A percentile compares a stretch with the other conserved stretches of the same genome.
These are phyloP conservation scores for Sericinus montela DNA, from an alignment of 2,888 invertebrate genomes.

Conservation along the genomic window DNA sequence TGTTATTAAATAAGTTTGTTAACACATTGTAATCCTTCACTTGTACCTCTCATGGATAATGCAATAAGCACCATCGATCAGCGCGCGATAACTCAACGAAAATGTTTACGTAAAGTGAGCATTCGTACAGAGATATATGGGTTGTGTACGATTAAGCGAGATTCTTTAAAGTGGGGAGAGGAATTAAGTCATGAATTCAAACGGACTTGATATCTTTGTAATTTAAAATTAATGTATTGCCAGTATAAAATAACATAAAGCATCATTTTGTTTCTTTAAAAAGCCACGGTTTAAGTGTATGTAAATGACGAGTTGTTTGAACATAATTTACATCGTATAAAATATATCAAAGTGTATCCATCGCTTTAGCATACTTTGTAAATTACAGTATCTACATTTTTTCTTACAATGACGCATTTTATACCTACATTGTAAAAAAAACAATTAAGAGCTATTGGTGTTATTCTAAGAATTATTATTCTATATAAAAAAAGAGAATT, in stretches of 20 bases:
- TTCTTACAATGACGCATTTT: too few species aligned
- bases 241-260: conserved; percentile 13
- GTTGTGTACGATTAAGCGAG: conserved; percentile 7
- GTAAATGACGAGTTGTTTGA: conserved; percentile 6
- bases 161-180: conserved; percentile 10
- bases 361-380: too few species aligned
- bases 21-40: conserved; percentile 14
- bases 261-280: conserved; percentile 14
- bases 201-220: conserved; percentile 13
- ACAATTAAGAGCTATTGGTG: too few species aligned
- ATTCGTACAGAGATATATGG: conserved; percentile 17
- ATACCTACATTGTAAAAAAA: too few species aligned
- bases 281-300: conserved; percentile 9
- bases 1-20: conserved; percentile 15
- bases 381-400: too few species aligned
- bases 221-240: conserved; percentile 15
- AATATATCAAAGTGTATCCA: conserved; percentile 2
- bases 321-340: conserved; percentile 13
- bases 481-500: too few species aligned
- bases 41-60: conserved; percentile 10
- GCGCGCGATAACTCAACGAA: conserved; percentile 11
- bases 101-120: conserved; percentile 18
- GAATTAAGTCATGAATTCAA: conserved; percentile 19
- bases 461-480: too few species aligned
- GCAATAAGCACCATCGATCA: conserved; percentile 18